Evolutionary conservation across 2,113 vertebrate species (phyloP), one percentile per base, ranked within the genome.

Genomic region (Ascaphus truei): DNA sequence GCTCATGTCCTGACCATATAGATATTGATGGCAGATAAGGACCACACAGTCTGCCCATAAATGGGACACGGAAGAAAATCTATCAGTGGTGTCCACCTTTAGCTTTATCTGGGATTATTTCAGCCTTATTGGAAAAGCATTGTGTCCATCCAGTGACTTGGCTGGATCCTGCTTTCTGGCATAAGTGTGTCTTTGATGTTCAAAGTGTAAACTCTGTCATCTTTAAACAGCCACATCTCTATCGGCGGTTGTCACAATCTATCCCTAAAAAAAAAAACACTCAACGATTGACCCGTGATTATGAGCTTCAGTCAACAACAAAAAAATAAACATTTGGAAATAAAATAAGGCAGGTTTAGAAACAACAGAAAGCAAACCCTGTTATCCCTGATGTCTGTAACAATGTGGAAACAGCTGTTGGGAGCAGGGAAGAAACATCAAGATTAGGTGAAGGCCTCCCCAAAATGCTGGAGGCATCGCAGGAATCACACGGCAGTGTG

Each of bases 321-420:
- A 22, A 66, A n/a, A n/a, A n/a, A n/a, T n/a, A 51, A 48, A 15
- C 18, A 12, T 11, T 34, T 23, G 50, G 20, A 59, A 29, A 34
- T 59, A 68, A 37, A 39, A 52, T 61, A 71, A 71, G 67, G 67
- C 56, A 71, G 45, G 23, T 41, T 12, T 69, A 60, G 41, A 37
- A 61, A 52, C 23, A 52, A 41, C 31, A 71, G 57, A 41, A 61
- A 16, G 26, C 33, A 55, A 26, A 68, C 52, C 39, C 31, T 61
- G 67, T 48, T 43, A 71, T 71, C 67, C 56, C 67, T 52, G 67
- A 71, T 71, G 31, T 71, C 47, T 41, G 56, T 71, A 71, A 71
- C 67, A 71, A 56, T 71, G 53, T 57, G 67, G n/a, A 60, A 60
- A 52, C 78, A 34, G 29, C 29, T 43, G 33, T 68, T 45, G n/a